Evolutionary conservation across 2,888 invertebrate species (phyloP), one percentile per base, ranked within the genome.

Genomic region (Nomada goodeniana): DNA sequence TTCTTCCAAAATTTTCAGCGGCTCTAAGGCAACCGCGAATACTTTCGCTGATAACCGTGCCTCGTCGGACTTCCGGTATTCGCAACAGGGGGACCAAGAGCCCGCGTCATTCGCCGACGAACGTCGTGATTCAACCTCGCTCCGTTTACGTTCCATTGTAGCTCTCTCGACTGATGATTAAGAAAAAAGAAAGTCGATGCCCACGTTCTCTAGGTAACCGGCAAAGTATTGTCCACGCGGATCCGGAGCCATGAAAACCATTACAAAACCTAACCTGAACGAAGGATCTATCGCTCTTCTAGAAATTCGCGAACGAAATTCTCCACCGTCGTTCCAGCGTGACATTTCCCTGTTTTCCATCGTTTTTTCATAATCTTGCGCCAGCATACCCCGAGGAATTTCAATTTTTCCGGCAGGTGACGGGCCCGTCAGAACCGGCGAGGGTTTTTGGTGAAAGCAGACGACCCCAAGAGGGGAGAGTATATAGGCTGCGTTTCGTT

Each of bases 401-500:
- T 84, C 74, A 81, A 87, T 87, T 89, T 87, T 87, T 85, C 77
- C 76, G 42, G 61, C 79, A 65, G 84, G 81, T 72, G 86, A 86
- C 71, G 57, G 75, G 75, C 77, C 61, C 69, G 15, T 4, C 67
- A 55, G 78, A 67, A 26, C 76, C 53, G 64, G 76, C 80, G 83
- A 82, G 84, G 83, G 84, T 90, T 93, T 93, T 93, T 83, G 93
- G 93, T 93, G 93, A 93, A 92, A 92, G 92, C 92, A 79, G 85
- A 81, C 76, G 86, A 73, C 87, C 79, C 72, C 86, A 89, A 90
- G 93, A 92, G 93, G 93, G 93, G 93, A 92, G 91, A 89, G 91
- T 93, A 93, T 93, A 93, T 92, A 93, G 93, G 91, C 88, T 89
- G 91, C 89, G 91, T 90, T 90, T 92, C 89, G 89, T 91, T 90